A percentile compares a stretch with the other conserved stretches of the same genome.
Evolutionary conservation across 2,888 invertebrate genomes (phyloP).

Genomic region (Dugesia japonica): DNA sequence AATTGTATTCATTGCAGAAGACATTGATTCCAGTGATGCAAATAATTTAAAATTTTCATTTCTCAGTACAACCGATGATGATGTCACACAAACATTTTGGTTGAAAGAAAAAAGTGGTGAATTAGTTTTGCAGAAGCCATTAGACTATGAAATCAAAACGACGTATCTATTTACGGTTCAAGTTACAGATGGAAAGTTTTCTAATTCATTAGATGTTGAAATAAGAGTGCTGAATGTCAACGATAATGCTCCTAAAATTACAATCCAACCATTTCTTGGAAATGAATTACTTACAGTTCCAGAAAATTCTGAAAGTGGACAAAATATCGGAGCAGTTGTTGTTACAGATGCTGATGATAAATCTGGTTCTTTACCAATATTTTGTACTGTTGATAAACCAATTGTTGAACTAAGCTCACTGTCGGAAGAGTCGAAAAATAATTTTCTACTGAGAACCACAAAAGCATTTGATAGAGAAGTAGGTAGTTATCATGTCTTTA

Average conservation of each 20-base stretch:
- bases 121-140: background rate
- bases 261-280: slow-evolving; percentile 28
- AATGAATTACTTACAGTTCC: background rate
- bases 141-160: slow-evolving; percentile 28
- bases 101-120: slow-evolving; percentile 17
- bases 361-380: slow-evolving; percentile 20
- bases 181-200: slow-evolving; percentile 32
- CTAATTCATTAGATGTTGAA: background rate
- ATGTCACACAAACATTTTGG: slow-evolving; percentile 9
- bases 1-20: slow-evolving; percentile 24
- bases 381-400: slow-evolving; percentile 24
- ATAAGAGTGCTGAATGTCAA: slow-evolving; percentile 32
- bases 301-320: slow-evolving; percentile 25
- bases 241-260: slow-evolving; percentile 34
- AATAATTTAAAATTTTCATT: slow-evolving; percentile 20
- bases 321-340: slow-evolving; percentile 31
- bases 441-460: slow-evolving; percentile 29
- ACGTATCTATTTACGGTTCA: slow-evolving; percentile 30
- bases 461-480: slow-evolving; percentile 32
- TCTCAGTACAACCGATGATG: slow-evolving; percentile 4
- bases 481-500: slow-evolving; percentile 4
- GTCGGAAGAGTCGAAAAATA: slow-evolving; percentile 26
- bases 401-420: slow-evolving; percentile 31
- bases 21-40: slow-evolving; percentile 27
- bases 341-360: slow-evolving; percentile 35